A percentile compares a stretch with the other conserved stretches of the same genome.
Conservation (phyloP, 2,888 invertebrate species). For the Netelia fuscicornis region DNA sequence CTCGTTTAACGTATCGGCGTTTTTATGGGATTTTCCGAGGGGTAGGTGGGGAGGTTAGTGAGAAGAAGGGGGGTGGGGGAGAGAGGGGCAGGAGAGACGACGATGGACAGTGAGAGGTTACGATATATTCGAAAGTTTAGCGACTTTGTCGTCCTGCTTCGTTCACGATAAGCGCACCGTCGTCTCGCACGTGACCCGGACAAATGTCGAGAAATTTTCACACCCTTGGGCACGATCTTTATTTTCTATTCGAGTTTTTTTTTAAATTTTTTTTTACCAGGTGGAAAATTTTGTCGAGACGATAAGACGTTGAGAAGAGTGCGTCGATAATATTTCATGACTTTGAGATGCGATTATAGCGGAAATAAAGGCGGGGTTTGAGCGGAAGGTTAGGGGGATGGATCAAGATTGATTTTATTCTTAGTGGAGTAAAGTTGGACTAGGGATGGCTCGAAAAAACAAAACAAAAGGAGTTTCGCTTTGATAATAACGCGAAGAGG, state of each 20-base stretch:
- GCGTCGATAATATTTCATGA: background rate
- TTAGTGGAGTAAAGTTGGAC: constrained; percentile 35
- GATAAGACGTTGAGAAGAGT: background rate
- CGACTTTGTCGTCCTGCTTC: background rate
- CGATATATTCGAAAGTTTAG: background rate
- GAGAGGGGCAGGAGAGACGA: background rate
- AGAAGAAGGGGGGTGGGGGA: background rate
- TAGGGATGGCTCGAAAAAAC: constrained; percentile 10
- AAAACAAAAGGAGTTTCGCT: background rate
- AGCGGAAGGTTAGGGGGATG: too few species aligned
- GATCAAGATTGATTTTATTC: too few species aligned
- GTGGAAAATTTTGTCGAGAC: background rate
- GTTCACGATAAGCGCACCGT: background rate
- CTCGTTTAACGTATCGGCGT: constrained; percentile 59
- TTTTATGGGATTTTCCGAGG: constrained; percentile 36
- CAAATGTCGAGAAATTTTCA: background rate
- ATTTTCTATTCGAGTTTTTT: background rate
- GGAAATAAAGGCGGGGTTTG: too few species aligned
- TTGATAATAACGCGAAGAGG: constrained; percentile 29
- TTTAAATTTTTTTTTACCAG: background rate
- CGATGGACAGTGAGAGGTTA: background rate
- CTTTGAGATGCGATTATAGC: background rate
- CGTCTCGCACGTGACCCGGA: background rate
- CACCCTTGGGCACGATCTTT: background rate
- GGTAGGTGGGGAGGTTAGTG: background rate